These are phyloP conservation scores for Mastomys coucha DNA, from an alignment of 2,113 vertebrate genomes.

Conservation along the genomic window DNA sequence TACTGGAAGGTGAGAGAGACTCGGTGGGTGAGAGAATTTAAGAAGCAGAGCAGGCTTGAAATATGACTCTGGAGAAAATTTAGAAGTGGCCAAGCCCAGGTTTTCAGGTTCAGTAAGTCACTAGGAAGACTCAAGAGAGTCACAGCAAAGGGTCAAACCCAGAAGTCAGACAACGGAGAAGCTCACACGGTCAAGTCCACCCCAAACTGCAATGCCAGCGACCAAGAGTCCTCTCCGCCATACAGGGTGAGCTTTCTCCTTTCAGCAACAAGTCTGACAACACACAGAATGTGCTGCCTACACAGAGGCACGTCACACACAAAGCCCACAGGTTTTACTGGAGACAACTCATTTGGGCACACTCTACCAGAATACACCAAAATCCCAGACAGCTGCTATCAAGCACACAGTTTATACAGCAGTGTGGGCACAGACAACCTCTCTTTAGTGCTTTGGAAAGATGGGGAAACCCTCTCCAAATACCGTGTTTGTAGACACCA, in stretches of 20 bases:
- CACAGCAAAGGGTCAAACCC: not conserved
- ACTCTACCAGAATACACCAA: not conserved
- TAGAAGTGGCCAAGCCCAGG: not conserved
- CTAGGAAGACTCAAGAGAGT: not conserved
- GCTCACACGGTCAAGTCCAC: not conserved
- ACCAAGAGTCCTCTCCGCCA: not conserved
- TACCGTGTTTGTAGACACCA: not conserved
- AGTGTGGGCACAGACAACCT: too few relatives aligned
- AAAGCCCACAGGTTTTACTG: not conserved
- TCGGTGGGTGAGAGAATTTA: not conserved
- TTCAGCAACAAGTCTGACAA: not conserved
- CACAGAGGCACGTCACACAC: not conserved
- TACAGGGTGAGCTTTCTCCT: not conserved
- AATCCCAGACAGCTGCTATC: not conserved
- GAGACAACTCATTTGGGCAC: rapidly evolving
- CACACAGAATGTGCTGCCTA: rapidly evolving
- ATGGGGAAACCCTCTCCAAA: not conserved
- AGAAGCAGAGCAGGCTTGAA: not conserved
- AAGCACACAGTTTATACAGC: too few relatives aligned
- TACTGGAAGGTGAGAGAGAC: not conserved
- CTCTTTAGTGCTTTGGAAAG: not conserved
- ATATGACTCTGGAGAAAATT: rapidly evolving
- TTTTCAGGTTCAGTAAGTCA: not conserved
- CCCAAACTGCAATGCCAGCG: rapidly evolving
- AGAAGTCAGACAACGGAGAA: not conserved